Evolutionary conservation across 2,113 vertebrate genomes (phyloP), one percentile per base, ranked within the genome.

Genomic region (Periophthalmus modestus): DNA sequence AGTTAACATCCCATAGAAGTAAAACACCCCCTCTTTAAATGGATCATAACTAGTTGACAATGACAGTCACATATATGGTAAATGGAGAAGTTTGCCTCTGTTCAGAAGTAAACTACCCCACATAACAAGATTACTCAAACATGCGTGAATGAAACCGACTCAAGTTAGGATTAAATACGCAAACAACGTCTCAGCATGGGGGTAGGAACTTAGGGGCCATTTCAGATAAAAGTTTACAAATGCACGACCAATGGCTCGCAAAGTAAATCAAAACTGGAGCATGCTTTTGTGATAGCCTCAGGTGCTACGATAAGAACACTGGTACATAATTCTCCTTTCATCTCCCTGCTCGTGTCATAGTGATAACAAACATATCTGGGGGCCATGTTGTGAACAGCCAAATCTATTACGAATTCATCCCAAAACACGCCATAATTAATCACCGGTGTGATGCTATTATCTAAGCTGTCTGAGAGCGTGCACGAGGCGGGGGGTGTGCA

Each of bases 341-440:
- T 65, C 62, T n/a, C 33, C 34, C 10, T n/a, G 34, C 34, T 36
- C 33, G 21, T 65, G 62, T 36, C 34, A n/a, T 7, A 11, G 16
- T 39, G 34, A 62, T 62, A 62, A 62, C 28, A 62, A 33, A 62
- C 59, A 62, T 34, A 34, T 34, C 59, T 62, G 23, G 15, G 16
- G 46, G 57, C 50, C 58, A 66, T 78, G 52, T 67, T 59, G 69
- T 80, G 59, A 72, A 80, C 55, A 71, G 54, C 66, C 72, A 1
- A 77, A 82, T 85, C 78, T 84, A 81, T 82, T 82, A 84, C 61
- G 59, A 73, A 83, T 85, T 82, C 58, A 78, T 83, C 48, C 50
- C 58, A 62, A 75, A 80, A 74, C 72, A 74, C 69, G 75, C 70
- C 74, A 85, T 85, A 79, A 88, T 88, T 85, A 83, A 88, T 90